Conservation (phyloP, 2,113 vertebrate species). For the Zeus faber region DNA sequence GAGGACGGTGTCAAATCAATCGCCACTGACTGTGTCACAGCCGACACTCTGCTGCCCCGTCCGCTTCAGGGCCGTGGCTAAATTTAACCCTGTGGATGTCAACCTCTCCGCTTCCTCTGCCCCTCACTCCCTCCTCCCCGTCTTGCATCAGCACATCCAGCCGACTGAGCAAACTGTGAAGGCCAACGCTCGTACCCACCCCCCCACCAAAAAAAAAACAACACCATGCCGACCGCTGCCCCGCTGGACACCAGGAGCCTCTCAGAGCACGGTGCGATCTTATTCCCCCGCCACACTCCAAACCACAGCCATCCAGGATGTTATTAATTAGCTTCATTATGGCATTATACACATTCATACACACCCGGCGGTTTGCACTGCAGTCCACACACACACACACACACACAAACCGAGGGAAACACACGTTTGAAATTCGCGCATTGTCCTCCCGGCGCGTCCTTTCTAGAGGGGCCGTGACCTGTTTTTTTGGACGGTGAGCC, state of each 20-base stretch:
- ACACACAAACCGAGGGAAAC: slow-evolving; percentile 9
- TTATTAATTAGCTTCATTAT: too few species aligned
- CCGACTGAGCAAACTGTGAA: not conserved
- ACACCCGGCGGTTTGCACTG: too few species aligned
- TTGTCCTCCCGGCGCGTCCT: slow-evolving; percentile 4
- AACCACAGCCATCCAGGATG: too few species aligned
- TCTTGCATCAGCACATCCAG: not conserved
- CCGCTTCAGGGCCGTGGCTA: not conserved
- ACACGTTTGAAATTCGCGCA: slow-evolving; percentile 1
- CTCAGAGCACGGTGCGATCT: too few species aligned
- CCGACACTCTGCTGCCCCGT: slow-evolving; percentile 42
- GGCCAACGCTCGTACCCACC: not conserved
- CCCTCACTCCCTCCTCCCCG: not conserved
- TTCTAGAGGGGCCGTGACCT: not conserved
- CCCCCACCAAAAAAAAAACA: too few species aligned
- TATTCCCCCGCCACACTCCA: too few species aligned
- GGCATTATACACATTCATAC: too few species aligned
- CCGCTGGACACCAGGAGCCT: too few species aligned
- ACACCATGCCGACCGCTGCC: too few species aligned
- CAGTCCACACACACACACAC: too few species aligned
- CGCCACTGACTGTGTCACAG: slow-evolving; percentile 36
- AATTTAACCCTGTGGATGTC: not conserved
- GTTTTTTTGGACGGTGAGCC: slow-evolving; percentile 27
- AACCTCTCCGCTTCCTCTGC: not conserved
- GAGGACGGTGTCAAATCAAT: slow-evolving; percentile 36